Evolutionary conservation across 1,140 invertebrate species (phyloP).

Genomic region (Procambarus virginalis): DNA sequence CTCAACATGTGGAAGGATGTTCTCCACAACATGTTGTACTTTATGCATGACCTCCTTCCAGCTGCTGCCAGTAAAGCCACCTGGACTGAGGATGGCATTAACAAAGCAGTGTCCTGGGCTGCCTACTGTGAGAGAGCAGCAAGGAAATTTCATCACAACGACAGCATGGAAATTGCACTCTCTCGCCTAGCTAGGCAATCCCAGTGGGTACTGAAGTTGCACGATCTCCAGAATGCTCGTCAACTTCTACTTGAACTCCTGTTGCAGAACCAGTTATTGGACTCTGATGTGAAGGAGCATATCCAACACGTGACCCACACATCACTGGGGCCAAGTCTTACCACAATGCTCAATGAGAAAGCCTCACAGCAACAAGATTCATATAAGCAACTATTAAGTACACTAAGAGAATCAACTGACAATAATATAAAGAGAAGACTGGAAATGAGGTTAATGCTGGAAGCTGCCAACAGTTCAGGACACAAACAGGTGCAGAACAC

Average conservation of each 20-base stretch:
- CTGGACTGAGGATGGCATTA: conserved; percentile 50
- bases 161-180: conserved; percentile 18
- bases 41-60: conserved; percentile 43
- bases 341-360: not conserved
- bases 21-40: conserved; percentile 50
- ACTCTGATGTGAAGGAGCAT: conserved; percentile 18
- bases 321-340: not conserved
- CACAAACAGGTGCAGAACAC: not conserved
- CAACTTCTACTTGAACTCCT: conserved; percentile 5
- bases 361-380: conserved; percentile 28
- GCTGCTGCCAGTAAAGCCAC: conserved; percentile 25
- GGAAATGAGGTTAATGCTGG: conserved; percentile 26
- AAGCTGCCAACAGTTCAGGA: not conserved
- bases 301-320: not conserved
- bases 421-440: not conserved
- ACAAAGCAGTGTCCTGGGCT: conserved; percentile 50
- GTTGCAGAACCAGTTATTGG: conserved; percentile 43
- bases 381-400: not conserved
- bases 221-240: conserved; percentile 30
- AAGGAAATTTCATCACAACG: conserved; percentile 1
- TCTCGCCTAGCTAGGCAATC: not conserved
- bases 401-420: not conserved
- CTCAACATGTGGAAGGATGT: conserved; percentile 27
- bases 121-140: conserved; percentile 56
- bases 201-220: not conserved